Evolutionary conservation across 1,140 invertebrate species (phyloP), one percentile per base, ranked within the genome.

Genomic region (Caenorhabditis latens): DNA sequence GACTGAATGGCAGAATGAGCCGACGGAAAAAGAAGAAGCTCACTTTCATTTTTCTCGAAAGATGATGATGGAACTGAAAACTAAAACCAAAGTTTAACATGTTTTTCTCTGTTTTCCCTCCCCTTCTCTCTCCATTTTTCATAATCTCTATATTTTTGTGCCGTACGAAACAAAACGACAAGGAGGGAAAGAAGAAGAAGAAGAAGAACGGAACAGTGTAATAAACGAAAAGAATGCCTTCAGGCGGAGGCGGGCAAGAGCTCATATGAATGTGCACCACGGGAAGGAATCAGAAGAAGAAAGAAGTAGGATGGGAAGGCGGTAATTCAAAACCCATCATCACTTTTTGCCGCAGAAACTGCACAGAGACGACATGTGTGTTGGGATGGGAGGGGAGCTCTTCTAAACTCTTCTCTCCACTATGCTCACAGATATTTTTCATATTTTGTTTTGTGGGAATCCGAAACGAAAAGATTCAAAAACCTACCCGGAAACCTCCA

Each of bases 81-180:
- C 71, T 48, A 79, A 79, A 79, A 79, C 71, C 71, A 79, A 79
- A 79, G 71, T 79, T 79, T 79, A 79, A 79, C 65, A 71, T 71
- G 65, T 71, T 71, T 43, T 71, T 79, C 19, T 13, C 53, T 4
- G 7, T 24, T 21, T 13, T 24, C 46, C 19, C 46, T 24, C 40
- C 19, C 46, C 8, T 46, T 50, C 46, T 50, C 40, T 79, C 71
- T 50, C 71, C 50, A 43, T 79, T 46, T 79, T 32, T 32, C n/a
- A 11, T n/a, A 21, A 1, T 79, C n/a, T 79, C 71, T 53, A 4
- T 21, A 13, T 46, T 24, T 7, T 53, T 32, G 6, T 24, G 24
- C 16, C 21, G 24, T 71, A 71, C 9, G 46, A 50, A 48, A 50
- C 71, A 24, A 79, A 48, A 79, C 71, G 43, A 46, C 61, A 32